phyloP scores from a whole-genome alignment of 2,888 invertebrate species.

The Melieria omissa region DNA sequence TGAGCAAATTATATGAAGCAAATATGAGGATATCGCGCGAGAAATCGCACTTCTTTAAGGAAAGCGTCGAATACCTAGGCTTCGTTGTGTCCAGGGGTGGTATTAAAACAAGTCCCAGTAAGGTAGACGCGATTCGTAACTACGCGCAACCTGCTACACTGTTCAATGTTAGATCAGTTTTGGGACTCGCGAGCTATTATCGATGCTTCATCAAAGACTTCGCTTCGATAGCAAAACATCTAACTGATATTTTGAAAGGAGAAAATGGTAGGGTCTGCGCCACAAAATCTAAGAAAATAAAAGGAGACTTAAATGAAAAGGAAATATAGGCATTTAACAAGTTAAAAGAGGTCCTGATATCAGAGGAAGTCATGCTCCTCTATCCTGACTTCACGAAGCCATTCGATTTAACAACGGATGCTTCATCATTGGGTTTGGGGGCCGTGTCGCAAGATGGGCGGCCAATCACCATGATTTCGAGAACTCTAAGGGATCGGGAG shows the following conservation, averaged over 20 bases:
- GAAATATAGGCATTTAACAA: slow-evolving; percentile 38
- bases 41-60: slow-evolving; percentile 9
- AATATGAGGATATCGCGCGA: slow-evolving; percentile 13
- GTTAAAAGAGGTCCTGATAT: slow-evolving; percentile 33
- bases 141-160: slow-evolving; percentile 13
- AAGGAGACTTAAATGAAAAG: slow-evolving; percentile 31
- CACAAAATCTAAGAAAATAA: slow-evolving; percentile 37
- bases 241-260: slow-evolving; percentile 43
- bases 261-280: slow-evolving; percentile 44
- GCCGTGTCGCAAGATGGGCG: no score
- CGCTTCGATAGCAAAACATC: slow-evolving; percentile 40
- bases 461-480: no score
- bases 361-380: slow-evolving; percentile 35
- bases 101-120: slow-evolving; percentile 6
- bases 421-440: no score
- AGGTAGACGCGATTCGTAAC: slow-evolving; percentile 9
- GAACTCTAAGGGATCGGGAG: no score
- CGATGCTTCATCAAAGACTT: slow-evolving; percentile 24
- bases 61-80: slow-evolving; percentile 2
- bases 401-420: slow-evolving; percentile 37
- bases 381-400: slow-evolving; percentile 41
- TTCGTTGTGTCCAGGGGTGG: slow-evolving; percentile 1
- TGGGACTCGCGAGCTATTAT: slow-evolving; percentile 22
- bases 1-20: background rate
- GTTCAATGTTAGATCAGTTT: slow-evolving; percentile 14